These are phyloP conservation scores for Cochlearius cochlearius DNA, from an alignment of 2,113 vertebrate genomes.

Conservation along the genomic window DNA sequence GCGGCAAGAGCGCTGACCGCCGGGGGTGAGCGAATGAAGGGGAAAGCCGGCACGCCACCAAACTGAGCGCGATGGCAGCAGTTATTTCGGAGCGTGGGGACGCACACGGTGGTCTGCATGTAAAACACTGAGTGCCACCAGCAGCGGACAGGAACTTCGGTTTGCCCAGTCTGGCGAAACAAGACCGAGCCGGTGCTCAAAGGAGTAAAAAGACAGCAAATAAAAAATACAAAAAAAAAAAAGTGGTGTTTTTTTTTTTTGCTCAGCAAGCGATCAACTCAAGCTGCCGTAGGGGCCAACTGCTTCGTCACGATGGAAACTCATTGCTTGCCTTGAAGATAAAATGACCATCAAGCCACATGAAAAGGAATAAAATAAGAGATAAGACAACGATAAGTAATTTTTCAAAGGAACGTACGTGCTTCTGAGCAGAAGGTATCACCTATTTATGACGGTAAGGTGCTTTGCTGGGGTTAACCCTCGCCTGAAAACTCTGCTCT, in stretches of 20 bases:
- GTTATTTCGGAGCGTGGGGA: accelerated
- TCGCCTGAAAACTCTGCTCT: not conserved
- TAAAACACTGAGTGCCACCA: not conserved
- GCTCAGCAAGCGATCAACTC: not conserved
- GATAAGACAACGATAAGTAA: not conserved
- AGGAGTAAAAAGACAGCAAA: not conserved
- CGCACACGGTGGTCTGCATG: not conserved
- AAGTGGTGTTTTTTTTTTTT: not conserved
- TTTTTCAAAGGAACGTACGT: not conserved
- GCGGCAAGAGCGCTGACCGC: not conserved
- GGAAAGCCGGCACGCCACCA: not conserved
- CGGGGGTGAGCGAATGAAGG: not conserved
- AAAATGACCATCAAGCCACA: not conserved
- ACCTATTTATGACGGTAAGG: not conserved
- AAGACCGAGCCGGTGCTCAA: not conserved
- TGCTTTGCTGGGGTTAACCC: not conserved
- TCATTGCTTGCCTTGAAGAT: not conserved
- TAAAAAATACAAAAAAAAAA: not conserved
- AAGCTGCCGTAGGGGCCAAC: not conserved
- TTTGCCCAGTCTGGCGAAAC: conserved; percentile 2
- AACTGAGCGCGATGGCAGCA: not conserved
- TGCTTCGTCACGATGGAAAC: not conserved
- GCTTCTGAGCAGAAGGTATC: not conserved
- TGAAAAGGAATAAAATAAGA: not conserved
- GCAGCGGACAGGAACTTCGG: not conserved